Conservation (phyloP, 2,888 invertebrate genomes). For the Toxonevra muliebris region DNA sequence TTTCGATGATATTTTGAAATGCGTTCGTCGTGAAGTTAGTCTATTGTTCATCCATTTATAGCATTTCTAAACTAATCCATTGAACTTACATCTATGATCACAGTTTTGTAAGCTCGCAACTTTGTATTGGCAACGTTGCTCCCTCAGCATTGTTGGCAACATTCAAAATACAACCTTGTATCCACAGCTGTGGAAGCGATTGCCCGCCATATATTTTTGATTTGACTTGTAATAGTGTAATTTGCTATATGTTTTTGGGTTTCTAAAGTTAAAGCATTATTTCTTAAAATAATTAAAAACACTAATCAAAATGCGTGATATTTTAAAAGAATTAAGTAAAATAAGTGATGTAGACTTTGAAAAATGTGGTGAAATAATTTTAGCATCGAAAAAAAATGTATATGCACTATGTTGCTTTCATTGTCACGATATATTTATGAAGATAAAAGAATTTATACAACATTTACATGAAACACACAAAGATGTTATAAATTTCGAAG, state of each 20-base stretch:
- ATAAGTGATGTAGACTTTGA: constrained; percentile 40
- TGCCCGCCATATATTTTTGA: background rate
- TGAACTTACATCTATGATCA: too few species aligned
- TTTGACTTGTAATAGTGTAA: background rate
- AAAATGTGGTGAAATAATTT: constrained; percentile 52
- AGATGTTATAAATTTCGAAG: too few species aligned
- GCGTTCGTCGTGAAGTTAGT: too few species aligned
- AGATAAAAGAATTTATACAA: constrained; percentile 43
- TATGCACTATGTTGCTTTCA: constrained; percentile 46
- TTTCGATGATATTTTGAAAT: too few species aligned
- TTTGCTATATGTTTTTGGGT: background rate
- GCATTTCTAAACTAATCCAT: too few species aligned
- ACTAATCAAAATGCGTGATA: constrained; percentile 38
- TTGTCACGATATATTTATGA: constrained; percentile 42
- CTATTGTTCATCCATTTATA: too few species aligned
- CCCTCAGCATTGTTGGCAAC: background rate
- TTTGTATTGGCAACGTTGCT: background rate
- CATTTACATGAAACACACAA: constrained; percentile 37
- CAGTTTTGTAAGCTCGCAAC: too few species aligned
- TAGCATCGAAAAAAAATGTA: constrained; percentile 42
- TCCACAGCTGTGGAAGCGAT: background rate
- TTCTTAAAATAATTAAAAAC: background rate
- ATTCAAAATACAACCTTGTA: background rate
- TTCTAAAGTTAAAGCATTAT: background rate
- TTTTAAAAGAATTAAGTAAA: constrained; percentile 10